Evolutionary conservation across 2,113 vertebrate genomes (phyloP).

Genomic region (Pluvianellus socialis): DNA sequence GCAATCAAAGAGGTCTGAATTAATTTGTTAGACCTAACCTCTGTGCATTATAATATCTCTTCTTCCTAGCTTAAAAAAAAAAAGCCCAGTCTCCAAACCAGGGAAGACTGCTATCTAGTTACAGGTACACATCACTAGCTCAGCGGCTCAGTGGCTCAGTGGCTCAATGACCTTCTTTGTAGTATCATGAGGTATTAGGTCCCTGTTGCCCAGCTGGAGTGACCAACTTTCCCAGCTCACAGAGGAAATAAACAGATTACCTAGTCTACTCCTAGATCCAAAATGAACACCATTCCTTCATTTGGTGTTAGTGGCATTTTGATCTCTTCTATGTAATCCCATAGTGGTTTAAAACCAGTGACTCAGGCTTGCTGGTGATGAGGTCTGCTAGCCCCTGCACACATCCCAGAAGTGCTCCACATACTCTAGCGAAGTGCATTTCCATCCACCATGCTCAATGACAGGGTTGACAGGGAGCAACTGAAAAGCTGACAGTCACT

Average conservation of each 20-base stretch:
- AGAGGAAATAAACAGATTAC: background rate
- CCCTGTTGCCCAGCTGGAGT: background rate
- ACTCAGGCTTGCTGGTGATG: background rate
- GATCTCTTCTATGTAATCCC: background rate
- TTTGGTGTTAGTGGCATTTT: background rate
- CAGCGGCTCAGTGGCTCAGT: background rate
- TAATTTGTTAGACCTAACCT: background rate
- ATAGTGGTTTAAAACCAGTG: background rate
- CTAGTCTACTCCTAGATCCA: background rate
- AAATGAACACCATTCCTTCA: background rate
- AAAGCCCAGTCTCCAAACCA: background rate
- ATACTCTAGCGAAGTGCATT: background rate
- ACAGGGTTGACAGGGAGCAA: background rate
- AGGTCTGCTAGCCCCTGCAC: background rate
- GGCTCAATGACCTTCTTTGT: background rate
- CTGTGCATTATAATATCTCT: background rate
- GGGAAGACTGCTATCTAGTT: background rate
- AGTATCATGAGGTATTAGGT: background rate
- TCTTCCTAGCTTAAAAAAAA: background rate
- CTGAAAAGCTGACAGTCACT: background rate
- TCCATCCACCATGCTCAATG: background rate
- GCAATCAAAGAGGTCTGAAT: constrained; percentile 10
- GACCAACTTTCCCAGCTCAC: background rate
- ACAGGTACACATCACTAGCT: background rate
- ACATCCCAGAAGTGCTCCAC: background rate